These are phyloP conservation scores for Megaceryle torquata DNA, from an alignment of 2,113 vertebrate species.

Conservation along the genomic window DNA sequence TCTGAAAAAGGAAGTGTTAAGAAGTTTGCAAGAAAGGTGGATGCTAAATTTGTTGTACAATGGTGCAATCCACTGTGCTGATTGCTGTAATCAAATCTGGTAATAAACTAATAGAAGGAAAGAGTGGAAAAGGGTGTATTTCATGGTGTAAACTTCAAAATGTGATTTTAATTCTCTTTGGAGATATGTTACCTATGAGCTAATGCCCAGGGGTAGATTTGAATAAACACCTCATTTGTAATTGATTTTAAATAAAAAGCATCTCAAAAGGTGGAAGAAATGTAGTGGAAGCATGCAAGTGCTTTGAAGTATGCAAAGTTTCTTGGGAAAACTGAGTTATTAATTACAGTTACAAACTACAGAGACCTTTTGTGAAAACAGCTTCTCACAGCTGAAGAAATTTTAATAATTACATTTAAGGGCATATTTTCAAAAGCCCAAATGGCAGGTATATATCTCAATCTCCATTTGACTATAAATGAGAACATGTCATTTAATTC, in stretches of 20 bases:
- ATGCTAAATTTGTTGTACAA: not conserved
- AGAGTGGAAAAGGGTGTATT: not conserved
- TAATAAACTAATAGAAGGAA: slow-evolving; percentile 24
- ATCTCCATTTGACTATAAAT: not conserved
- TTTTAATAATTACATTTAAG: not conserved
- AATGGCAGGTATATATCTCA: not conserved
- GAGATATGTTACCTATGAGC: not conserved
- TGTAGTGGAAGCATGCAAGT: not conserved
- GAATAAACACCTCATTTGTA: not conserved
- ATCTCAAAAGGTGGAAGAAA: not conserved
- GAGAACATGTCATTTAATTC: not conserved
- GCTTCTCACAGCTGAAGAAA: not conserved
- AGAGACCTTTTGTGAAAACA: not conserved
- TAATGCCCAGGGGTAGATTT: not conserved
- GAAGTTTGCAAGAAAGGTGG: not conserved
- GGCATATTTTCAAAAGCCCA: not conserved
- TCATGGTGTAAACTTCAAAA: not conserved
- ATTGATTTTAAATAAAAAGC: not conserved
- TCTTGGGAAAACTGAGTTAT: not conserved
- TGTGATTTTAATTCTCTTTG: not conserved
- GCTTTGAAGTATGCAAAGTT: not conserved
- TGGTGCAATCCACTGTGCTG: not conserved
- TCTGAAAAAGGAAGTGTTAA: not conserved
- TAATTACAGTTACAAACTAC: not conserved
- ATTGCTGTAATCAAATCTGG: not conserved